A percentile compares a stretch with the other conserved stretches of the same genome.
These are phyloP conservation scores for Disparrhopalites patrizii DNA, from an alignment of 2,888 invertebrate species.

Conservation along the genomic window DNA sequence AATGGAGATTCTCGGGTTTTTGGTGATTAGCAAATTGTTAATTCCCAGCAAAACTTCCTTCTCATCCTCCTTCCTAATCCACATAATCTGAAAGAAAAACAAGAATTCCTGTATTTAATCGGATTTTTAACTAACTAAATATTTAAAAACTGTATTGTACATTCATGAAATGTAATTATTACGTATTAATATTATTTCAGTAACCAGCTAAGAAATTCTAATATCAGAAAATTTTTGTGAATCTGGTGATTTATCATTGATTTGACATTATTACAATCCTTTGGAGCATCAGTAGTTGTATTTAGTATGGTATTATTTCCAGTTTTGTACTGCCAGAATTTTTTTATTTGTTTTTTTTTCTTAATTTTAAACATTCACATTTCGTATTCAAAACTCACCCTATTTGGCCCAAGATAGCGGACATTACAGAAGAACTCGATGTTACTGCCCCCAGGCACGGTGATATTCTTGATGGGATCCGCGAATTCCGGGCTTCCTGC, in stretches of 20 bases:
- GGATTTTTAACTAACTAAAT: neutral
- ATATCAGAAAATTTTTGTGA: too few species aligned
- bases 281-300: too few species aligned
- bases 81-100: constrained; percentile 36
- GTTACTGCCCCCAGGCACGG: constrained; percentile 34
- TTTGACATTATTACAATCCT: too few species aligned
- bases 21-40: constrained; percentile 39
- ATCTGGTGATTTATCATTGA: too few species aligned
- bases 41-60: constrained; percentile 37
- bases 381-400: constrained; percentile 26
- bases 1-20: constrained; percentile 36
- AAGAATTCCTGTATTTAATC: neutral
- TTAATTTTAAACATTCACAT: too few species aligned
- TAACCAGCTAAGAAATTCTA: neutral
- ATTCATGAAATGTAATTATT: neutral
- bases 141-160: neutral
- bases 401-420: constrained; percentile 33
- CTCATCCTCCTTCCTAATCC: constrained; percentile 35
- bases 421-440: constrained; percentile 42
- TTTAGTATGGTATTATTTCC: too few species aligned
- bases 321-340: too few species aligned
- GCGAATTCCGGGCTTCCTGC: constrained; percentile 37
- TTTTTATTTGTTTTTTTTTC: too few species aligned
- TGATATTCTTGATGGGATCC: constrained; percentile 42
- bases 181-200: neutral